Evolutionary conservation across 2,797 vertebrate species (phyloP), one percentile per base, ranked within the genome.

Genomic region (Gorsachius magnificus): DNA sequence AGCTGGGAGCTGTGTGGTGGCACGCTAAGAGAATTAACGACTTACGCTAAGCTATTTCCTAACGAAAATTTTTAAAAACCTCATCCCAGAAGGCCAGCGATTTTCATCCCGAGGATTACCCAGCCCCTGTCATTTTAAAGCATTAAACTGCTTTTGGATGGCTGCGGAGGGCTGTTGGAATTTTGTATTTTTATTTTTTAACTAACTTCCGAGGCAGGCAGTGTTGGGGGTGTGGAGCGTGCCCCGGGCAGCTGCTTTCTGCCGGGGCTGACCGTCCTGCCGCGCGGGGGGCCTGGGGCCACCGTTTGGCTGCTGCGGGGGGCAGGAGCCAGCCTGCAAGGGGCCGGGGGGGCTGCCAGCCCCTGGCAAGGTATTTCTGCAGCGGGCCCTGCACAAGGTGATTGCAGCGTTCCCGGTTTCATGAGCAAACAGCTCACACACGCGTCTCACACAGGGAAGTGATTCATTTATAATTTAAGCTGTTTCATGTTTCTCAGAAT

Each of bases 211-310:
- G 53, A 20, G 16, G 61, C 16, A 1, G 41, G 54, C 0, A 3
- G 28, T 1, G 3, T 4, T 11, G 70, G 60, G 11, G 69, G 38
- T 1, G 6, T 45, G 26, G 85, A 33, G 43, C 2, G 3, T 6
- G 66, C 14, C 5, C 35, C 3, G 16, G 72, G 35, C 2, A 25
- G 50, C 57, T 16, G 41, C 24, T 46, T 57, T 28, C 18, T 15
- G 83, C 83, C 5, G 2, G 35, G 10, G 35, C 65, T 26, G 35
- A 12, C 11, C 5, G 6, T 10, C 9, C 6, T 8, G 35, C 26
- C 29, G 48, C 43, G 4, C 5, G 12, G n/a, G 0, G 43, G 51
- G 1, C 29, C 29, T 1, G 2, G 51, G 36, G n/a, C 24, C 20
- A 1, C 0, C 1, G 12, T 15, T 26, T 28, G 75, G 48, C 43